Evolutionary conservation across 2,888 invertebrate genomes (phyloP).

Genomic region (Leptopilina syphax): DNA sequence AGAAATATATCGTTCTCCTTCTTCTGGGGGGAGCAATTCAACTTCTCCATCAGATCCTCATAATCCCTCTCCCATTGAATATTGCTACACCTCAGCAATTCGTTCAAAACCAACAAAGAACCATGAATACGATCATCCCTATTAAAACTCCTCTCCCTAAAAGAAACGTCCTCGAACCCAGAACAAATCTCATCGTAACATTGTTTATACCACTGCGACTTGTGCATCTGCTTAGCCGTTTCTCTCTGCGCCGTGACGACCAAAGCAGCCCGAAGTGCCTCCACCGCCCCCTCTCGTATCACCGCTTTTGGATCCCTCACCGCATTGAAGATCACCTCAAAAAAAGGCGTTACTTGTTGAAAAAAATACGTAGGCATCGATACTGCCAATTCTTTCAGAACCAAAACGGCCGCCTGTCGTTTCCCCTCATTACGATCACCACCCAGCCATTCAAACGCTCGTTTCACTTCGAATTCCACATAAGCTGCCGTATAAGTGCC

Average conservation of each 20-base stretch:
- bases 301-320: conserved; percentile 93
- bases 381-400: conserved; percentile 94
- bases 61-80: conserved; percentile 91
- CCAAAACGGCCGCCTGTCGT: conserved; percentile 93
- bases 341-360: conserved; percentile 94
- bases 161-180: conserved; percentile 84
- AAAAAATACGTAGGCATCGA: conserved; percentile 98
- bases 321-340: conserved; percentile 94
- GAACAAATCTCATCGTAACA: conserved; percentile 94
- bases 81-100: conserved; percentile 93
- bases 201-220: conserved; percentile 94
- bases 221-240: conserved; percentile 93
- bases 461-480: conserved; percentile 98
- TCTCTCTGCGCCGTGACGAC: conserved; percentile 97
- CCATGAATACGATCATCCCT: conserved; percentile 96
- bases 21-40: conserved; percentile 74
- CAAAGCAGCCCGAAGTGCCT: conserved; percentile 95
- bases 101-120: conserved; percentile 94
- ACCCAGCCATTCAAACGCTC: conserved; percentile 96
- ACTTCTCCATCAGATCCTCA: conserved; percentile 83
- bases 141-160: conserved; percentile 87
- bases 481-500: conserved; percentile 97
- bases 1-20: conserved; percentile 79
- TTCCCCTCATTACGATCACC: conserved; percentile 94
- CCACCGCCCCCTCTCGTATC: conserved; percentile 94